A percentile compares a stretch with the other conserved stretches of the same genome.
These are phyloP conservation scores for Rhynchophorus ferrugineus DNA, from an alignment of 1,140 invertebrate genomes.

Conservation along the genomic window DNA sequence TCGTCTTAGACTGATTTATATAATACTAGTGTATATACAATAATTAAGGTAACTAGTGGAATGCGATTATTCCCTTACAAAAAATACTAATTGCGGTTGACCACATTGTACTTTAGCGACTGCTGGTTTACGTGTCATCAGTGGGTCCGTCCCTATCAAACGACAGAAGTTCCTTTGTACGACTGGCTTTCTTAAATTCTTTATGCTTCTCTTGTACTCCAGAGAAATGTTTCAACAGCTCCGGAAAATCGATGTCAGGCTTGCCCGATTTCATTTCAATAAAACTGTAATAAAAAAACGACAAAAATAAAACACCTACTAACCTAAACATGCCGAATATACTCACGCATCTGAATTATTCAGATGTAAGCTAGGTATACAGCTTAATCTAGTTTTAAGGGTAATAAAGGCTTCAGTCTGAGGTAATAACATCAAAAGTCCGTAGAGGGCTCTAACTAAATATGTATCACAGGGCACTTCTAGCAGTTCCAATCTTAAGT, in stretches of 20 bases:
- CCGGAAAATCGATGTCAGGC: conserved; percentile 51
- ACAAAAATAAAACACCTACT: neutral
- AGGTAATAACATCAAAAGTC: conserved; percentile 93
- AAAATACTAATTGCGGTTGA: no score
- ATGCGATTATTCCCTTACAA: no score
- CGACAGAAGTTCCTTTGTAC: conserved; percentile 23
- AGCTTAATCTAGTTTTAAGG: conserved; percentile 78
- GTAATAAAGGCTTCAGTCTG: conserved; percentile 94
- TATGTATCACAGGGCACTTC: conserved; percentile 70
- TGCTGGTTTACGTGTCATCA: conserved; percentile 10
- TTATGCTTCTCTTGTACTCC: conserved; percentile 57
- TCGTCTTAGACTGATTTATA: no score
- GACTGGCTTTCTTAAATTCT: conserved; percentile 45
- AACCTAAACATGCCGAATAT: neutral
- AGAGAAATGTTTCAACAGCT: conserved; percentile 56
- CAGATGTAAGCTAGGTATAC: conserved; percentile 64
- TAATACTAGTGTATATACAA: no score
- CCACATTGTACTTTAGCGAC: no score
- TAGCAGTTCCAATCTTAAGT: conserved; percentile 85
- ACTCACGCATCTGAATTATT: conserved; percentile 41
- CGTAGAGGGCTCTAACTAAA: conserved; percentile 86
- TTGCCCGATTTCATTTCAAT: neutral
- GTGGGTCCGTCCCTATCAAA: conserved; percentile 15
- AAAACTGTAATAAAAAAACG: conserved; percentile 2
- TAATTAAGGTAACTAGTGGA: no score